Conservation (phyloP, 2,113 vertebrate species). For the Grallaria varia region DNA sequence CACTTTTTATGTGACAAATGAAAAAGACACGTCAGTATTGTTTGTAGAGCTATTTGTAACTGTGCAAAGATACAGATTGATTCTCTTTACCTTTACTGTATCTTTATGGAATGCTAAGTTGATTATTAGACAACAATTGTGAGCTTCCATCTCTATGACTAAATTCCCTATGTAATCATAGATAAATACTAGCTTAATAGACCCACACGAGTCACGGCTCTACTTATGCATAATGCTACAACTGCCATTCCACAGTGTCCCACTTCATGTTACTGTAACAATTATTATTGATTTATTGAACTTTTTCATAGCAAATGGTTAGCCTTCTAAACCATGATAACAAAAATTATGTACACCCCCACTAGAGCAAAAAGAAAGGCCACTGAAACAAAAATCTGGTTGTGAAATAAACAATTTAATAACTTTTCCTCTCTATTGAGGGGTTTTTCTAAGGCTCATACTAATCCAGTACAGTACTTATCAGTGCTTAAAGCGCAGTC, state of each 20-base stretch:
- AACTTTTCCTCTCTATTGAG: background rate
- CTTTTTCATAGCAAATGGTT: slow-evolving; percentile 80
- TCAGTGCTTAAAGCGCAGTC: background rate
- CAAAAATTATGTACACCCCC: slow-evolving; percentile 21
- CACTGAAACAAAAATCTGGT: background rate
- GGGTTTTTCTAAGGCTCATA: background rate
- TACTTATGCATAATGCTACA: slow-evolving; percentile 62
- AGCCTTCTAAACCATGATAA: slow-evolving; percentile 63
- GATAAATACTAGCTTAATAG: slow-evolving; percentile 79
- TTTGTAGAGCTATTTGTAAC: background rate
- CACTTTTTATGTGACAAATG: background rate
- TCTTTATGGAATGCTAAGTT: slow-evolving; percentile 75
- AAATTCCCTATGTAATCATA: slow-evolving; percentile 70
- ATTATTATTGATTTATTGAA: slow-evolving; percentile 89
- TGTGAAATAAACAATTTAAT: background rate
- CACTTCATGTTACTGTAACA: slow-evolving; percentile 81
- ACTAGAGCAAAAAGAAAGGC: slow-evolving; percentile 9
- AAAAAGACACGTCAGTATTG: background rate
- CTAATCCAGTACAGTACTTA: background rate
- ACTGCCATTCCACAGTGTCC: slow-evolving; percentile 70
- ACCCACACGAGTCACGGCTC: slow-evolving; percentile 82
- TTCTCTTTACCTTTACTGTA: slow-evolving; percentile 35
- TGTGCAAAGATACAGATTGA: slow-evolving; percentile 14
- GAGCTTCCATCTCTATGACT: slow-evolving; percentile 79
- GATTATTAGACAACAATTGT: slow-evolving; percentile 82